Percentiles rank a stretch among this genome's conserved stretches.
These are phyloP conservation scores for Catostylus mosaicus DNA, from an alignment of 30 jellyfish, hydroid and myxozoan species.

Conservation along the genomic window DNA sequence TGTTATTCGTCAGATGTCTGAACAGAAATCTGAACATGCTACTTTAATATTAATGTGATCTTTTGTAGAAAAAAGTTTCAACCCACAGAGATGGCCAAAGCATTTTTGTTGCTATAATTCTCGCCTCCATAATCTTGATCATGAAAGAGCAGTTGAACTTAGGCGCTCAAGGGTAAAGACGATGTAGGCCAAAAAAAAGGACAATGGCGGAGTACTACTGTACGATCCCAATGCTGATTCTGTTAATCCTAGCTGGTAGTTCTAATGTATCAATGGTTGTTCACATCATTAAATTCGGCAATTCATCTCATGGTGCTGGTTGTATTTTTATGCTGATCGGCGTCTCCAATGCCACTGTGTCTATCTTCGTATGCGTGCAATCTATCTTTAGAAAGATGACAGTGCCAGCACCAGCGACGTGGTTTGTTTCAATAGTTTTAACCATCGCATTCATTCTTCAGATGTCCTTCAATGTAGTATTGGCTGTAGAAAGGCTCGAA, in stretches of 20 bases:
- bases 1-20: too few relatives aligned
- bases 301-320: not conserved
- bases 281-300: not conserved
- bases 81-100: too few relatives aligned
- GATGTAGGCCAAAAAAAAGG: too few relatives aligned
- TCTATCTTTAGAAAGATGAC: not conserved
- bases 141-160: too few relatives aligned
- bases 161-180: too few relatives aligned
- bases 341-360: not conserved
- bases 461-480: not conserved
- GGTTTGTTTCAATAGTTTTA: not conserved
- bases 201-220: not conserved
- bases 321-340: not conserved
- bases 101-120: too few relatives aligned
- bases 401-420: not conserved
- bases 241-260: not conserved
- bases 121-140: too few relatives aligned
- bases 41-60: too few relatives aligned
- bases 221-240: not conserved
- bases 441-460: not conserved
- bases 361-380: not conserved
- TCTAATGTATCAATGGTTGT: not conserved
- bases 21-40: too few relatives aligned
- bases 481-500: not conserved
- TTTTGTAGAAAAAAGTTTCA: too few relatives aligned